Evolutionary conservation across 2,797 vertebrate species (phyloP).

Genomic region (Silurus aristotelis): DNA sequence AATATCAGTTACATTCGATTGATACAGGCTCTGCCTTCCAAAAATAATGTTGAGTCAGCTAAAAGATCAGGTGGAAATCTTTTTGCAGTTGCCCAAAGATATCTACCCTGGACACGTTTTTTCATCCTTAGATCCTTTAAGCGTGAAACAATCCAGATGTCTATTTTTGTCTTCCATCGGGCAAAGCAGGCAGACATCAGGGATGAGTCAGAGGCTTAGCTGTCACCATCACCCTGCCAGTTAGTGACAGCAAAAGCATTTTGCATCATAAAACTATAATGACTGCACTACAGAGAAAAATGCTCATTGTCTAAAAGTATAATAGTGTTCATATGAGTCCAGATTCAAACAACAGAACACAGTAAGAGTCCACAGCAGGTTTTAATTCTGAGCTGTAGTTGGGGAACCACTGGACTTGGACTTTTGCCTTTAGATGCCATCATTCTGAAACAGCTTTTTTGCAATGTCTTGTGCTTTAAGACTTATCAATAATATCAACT

Average conservation of each 20-base stretch:
- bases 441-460: neutral
- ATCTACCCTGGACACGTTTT: constrained; percentile 44
- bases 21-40: neutral
- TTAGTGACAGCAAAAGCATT: constrained; percentile 35
- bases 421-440: neutral
- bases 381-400: neutral
- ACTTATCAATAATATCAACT: neutral
- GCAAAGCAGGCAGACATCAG: constrained; percentile 57
- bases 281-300: constrained; percentile 16
- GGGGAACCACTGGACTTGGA: neutral
- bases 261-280: constrained; percentile 37
- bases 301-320: neutral
- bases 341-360: neutral
- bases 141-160: constrained; percentile 53
- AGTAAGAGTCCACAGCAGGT: neutral
- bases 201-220: constrained; percentile 65
- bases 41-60: neutral
- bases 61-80: neutral
- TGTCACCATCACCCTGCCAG: constrained; percentile 39
- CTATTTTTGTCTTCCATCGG: constrained; percentile 63
- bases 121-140: constrained; percentile 60
- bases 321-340: neutral
- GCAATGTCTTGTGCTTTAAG: neutral
- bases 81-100: neutral
- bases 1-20: neutral